Percentiles rank a stretch among this genome's conserved stretches.
phyloP scores from a whole-genome alignment of 2,888 invertebrate species.

The Macaria liturata region DNA sequence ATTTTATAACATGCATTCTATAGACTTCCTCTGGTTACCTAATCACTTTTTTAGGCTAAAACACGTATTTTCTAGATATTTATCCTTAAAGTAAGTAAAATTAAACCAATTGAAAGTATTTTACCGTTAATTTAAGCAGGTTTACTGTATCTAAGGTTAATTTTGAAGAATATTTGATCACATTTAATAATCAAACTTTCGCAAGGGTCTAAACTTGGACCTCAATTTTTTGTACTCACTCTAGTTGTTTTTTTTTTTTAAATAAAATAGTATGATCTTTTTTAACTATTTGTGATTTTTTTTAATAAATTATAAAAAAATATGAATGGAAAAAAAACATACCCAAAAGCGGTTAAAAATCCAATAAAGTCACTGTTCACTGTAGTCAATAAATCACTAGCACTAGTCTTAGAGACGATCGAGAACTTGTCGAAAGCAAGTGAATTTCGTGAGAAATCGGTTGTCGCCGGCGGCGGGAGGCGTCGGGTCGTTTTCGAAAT shows the following conservation, averaged over 20 bases:
- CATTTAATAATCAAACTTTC: not conserved
- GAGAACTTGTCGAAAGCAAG: conserved; percentile 72
- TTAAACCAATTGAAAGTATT: too few species aligned
- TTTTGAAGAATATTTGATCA: too few species aligned
- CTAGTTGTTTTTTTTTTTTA: too few species aligned
- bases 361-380: conserved; percentile 62
- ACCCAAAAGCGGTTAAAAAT: conserved; percentile 58
- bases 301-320: conserved; percentile 14
- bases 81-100: too few species aligned
- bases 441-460: conserved; percentile 72
- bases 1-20: conserved; percentile 62
- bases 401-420: conserved; percentile 58
- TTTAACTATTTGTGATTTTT: too few species aligned
- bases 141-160: too few species aligned
- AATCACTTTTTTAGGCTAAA: conserved; percentile 39
- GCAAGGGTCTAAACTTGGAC: conserved; percentile 33
- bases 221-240: conserved; percentile 8
- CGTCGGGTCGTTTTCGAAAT: conserved; percentile 84
- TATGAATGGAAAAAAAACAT: conserved; percentile 41
- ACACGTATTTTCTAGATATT: too few species aligned
- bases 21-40: conserved; percentile 67
- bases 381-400: conserved; percentile 58
- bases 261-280: too few species aligned
- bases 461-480: conserved; percentile 81
- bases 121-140: too few species aligned